Evolutionary conservation across 2,797 vertebrate genomes (phyloP), one percentile per base, ranked within the genome.

Genomic region (Eospalax fontanierii): DNA sequence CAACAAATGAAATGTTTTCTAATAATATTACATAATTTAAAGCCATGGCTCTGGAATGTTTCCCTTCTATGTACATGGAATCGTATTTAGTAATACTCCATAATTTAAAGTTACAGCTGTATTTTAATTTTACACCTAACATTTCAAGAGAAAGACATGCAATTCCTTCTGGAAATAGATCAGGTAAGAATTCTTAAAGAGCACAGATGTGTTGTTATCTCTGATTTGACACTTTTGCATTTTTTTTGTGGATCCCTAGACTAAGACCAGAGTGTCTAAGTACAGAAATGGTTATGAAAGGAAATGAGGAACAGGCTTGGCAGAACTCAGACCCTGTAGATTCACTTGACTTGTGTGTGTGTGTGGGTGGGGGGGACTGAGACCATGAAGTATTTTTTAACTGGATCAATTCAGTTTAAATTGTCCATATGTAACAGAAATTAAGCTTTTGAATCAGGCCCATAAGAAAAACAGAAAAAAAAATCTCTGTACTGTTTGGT

Each of bases 11-110:
- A 96, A 81, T 73, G 22, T 74, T 90, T 93, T 91, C 74, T 65
- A 80, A 59, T 90, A 75, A 88, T 75, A 87, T 84, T 91, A 89
- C 75, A 78, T 93, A 79, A 93, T 74, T 92, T 91, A 89, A 93
- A 81, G 54, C 21, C 78, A n/a, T 71, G 90, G 65, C 81, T 87
- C 40, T 61, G 33, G 33, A 81, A 16, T 66, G 59, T 70, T 92
- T 38, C 10, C 24, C 92, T 96, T 93, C 46, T 85, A 84, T 81
- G 76, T 57, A 75, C 22, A 70, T 83, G 65, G 54, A 68, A 54
- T 65, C 30, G 54, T 75, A 84, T 86, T 92, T 82, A 63, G 35
- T 80, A 90, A 70, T 35, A 71, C 59, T 57, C 59, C 24, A 21
- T 84, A 91, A 75, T 75, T 74, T 92, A 73, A 94, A 93, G 50